Percentiles rank a stretch among this genome's conserved stretches.
Conservation (phyloP, 2,113 vertebrate genomes). For the Hystrix cristata region DNA sequence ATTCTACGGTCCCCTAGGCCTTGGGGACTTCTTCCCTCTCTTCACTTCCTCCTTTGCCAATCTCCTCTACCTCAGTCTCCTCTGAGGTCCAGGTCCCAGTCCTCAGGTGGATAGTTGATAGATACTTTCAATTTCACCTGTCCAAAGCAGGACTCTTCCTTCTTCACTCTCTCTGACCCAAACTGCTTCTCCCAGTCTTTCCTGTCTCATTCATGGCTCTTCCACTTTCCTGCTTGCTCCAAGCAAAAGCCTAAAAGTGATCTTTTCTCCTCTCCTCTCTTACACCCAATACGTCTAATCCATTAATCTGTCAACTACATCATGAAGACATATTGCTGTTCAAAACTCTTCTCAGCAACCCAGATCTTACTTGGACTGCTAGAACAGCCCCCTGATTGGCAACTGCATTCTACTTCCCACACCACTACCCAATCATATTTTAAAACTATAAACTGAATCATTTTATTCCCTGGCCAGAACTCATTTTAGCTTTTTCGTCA, state of each 20-base stretch:
- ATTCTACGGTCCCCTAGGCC: background rate
- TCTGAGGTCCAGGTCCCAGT: background rate
- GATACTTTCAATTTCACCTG: background rate
- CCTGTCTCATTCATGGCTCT: background rate
- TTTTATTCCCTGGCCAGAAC: background rate
- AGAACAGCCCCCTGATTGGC: background rate
- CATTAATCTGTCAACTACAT: background rate
- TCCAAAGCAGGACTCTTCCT: background rate
- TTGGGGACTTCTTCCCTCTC: background rate
- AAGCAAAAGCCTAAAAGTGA: background rate
- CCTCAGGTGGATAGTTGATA: background rate
- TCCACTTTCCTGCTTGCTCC: background rate
- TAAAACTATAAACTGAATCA: background rate
- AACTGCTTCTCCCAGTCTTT: background rate
- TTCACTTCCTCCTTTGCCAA: background rate
- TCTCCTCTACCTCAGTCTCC: background rate
- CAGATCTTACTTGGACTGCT: background rate
- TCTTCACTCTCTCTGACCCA: background rate
- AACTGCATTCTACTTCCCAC: background rate
- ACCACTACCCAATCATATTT: background rate
- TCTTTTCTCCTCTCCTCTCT: background rate
- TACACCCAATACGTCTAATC: background rate
- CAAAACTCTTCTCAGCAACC: background rate
- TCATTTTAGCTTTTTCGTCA: background rate
- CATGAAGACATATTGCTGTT: background rate